Evolutionary conservation across 2,113 vertebrate genomes (phyloP), one percentile per base, ranked within the genome.

Genomic region (Tyrannus savana): DNA sequence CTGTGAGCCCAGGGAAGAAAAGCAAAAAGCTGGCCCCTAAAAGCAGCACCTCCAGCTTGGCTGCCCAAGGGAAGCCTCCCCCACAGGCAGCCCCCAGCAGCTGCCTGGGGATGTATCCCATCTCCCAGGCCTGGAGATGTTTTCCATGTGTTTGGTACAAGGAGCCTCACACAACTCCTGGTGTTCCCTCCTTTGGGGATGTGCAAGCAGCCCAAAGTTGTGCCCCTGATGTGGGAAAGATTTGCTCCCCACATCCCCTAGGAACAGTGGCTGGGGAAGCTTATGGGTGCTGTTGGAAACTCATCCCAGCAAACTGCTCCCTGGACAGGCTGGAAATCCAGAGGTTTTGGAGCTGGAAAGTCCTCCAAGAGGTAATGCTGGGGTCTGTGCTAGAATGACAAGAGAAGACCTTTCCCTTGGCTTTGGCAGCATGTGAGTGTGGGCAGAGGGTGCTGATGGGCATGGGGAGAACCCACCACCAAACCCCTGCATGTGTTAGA

Each of bases 271-370:
- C 60, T 31, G 66, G 35, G 19, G 22, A 84, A 21, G 35, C 8
- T 78, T n/a, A 16, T 1, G 7, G 33, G 19, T 0, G 0, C 19
- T 71, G 15, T 2, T n/a, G 16, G 67, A 66, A 76, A 84, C 50
- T 27, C 7, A 4, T 46, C 35, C 31, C 50, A 69, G 17, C 16
- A 69, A 74, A 71, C 14, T 0, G 2, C 7, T 69, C 46, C 18
- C 7, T 3, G 14, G 9, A 22, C 21, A 27, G 3, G 0, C 31
- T 81, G n/a, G 53, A 68, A 63, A 84, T 72, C 23, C 12, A 33
- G 59, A 47, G 35, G 19, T 15, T 80, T 67, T 41, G 14, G 52
- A 77, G 53, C 10, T 5, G 6, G 63, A 58, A 89, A 68, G 3
- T 31, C 8, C 30, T 59, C 27, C 30, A 22, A 68, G 59, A 59